A percentile compares a stretch with the other conserved stretches of the same genome.
phyloP scores from a whole-genome alignment of 2,113 vertebrate species.

The Machaerirhynchus nigripectus region DNA sequence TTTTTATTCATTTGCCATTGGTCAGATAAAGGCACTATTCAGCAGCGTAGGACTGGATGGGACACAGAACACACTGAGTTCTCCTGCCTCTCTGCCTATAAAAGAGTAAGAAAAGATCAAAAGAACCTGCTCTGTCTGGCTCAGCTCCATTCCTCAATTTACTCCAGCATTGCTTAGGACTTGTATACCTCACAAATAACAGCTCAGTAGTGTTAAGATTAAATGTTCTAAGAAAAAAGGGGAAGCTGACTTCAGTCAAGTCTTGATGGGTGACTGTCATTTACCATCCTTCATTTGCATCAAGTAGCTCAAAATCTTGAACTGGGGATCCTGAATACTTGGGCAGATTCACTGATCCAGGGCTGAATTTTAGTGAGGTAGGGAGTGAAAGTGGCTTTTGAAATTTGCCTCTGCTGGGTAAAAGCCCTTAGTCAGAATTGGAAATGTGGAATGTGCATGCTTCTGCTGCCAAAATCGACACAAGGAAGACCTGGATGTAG shows the following conservation, averaged over 20 bases:
- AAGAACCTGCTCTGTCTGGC: neutral
- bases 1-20: neutral
- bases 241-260: neutral
- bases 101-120: neutral
- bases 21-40: neutral
- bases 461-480: accelerated
- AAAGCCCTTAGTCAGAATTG: neutral
- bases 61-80: neutral
- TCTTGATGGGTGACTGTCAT: neutral
- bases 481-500: neutral
- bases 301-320: neutral
- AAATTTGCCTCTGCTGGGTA: neutral
- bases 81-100: neutral
- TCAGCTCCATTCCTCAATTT: neutral
- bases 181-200: neutral
- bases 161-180: neutral
- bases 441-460: neutral
- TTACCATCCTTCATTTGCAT: neutral
- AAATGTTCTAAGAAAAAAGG: neutral
- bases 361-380: neutral
- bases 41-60: neutral
- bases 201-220: neutral
- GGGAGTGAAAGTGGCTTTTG: neutral
- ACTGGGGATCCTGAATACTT: neutral
- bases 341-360: neutral